Evolutionary conservation across 2,797 vertebrate species (phyloP), one percentile per base, ranked within the genome.

Genomic region (Sebastiscus tertius): DNA sequence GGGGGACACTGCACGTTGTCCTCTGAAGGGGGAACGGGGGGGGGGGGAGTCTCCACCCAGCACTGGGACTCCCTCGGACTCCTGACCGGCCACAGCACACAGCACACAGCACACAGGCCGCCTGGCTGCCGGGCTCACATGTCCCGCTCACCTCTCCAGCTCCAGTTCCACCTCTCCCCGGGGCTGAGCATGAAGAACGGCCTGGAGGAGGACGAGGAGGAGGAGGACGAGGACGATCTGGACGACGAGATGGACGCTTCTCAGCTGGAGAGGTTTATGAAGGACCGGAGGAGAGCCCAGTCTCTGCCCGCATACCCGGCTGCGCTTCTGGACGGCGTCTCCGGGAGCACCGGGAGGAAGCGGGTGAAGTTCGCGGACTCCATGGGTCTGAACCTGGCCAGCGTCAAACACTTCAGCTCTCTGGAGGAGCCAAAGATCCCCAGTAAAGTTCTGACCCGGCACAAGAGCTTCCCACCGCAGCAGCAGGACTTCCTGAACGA

Each of bases 351-450:
- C 86, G 95, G 93, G 75, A 94, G 96, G 83, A 98, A 98, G 93
- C 93, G 95, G 42, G 98, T 99, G 18, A 96, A 96, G 92, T 99
- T 98, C 85, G 98, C 97, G 0, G 98, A 98, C 92, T 88, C 97
- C 1, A 64, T 98, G 90, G 98, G 97, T 1, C 92, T 98, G 81
- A 93, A 88, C 79, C 94, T 98, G 85, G 97, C 96, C 81, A 97
- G 97, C 83, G 96, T 99, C 55, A 97, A 96, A 88, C 97, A 97
- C 95, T 98, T 97, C 95, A 97, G 94, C 91, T 75, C 95, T 4
- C 87, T 96, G 3, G 97, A 98, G 27, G 97, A 98, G 56, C 97
- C 97, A 9, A 93, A 89, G 59, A 93, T 98, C 83, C 97, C 97
- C 1, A 87, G 89, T 24, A 94, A 96, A 12, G 97, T 97, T 0